Conservation (phyloP, 2,113 vertebrate species). For the Odontesthes bonariensis region DNA sequence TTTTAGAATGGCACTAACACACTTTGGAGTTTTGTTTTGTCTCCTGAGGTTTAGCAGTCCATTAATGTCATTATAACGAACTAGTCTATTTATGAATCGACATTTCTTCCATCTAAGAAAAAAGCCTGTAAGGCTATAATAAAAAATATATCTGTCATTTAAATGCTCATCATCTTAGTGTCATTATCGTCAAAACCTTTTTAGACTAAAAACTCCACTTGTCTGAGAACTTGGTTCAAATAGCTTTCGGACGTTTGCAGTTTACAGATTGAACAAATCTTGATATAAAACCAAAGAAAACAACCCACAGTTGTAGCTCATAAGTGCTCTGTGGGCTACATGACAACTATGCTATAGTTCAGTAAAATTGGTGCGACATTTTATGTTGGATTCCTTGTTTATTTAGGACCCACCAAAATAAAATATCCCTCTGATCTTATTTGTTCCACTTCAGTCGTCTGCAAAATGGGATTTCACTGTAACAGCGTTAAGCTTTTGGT, state of each 20-base stretch:
- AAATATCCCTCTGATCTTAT: neutral
- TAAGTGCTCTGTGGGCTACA: neutral
- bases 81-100: neutral
- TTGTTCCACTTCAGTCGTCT: neutral
- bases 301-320: neutral
- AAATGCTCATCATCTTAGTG: neutral
- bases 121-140: neutral
- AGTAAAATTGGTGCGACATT: neutral
- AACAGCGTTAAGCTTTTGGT: neutral
- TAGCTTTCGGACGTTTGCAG: neutral
- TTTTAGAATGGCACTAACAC: slow-evolving; percentile 21
- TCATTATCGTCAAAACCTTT: neutral
- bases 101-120: neutral
- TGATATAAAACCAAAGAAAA: slow-evolving; percentile 1
- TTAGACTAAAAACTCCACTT: neutral
- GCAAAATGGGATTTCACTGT: neutral
- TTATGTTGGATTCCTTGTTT: neutral
- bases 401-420: neutral
- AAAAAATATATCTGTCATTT: neutral
- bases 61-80: slow-evolving; percentile 13
- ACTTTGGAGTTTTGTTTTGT: slow-evolving; percentile 40
- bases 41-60: slow-evolving; percentile 34
- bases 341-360: neutral
- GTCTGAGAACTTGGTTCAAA: neutral
- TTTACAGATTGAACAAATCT: neutral